Evolutionary conservation across 2,888 invertebrate species (phyloP), one percentile per base, ranked within the genome.

Genomic region (Brenthis ino): DNA sequence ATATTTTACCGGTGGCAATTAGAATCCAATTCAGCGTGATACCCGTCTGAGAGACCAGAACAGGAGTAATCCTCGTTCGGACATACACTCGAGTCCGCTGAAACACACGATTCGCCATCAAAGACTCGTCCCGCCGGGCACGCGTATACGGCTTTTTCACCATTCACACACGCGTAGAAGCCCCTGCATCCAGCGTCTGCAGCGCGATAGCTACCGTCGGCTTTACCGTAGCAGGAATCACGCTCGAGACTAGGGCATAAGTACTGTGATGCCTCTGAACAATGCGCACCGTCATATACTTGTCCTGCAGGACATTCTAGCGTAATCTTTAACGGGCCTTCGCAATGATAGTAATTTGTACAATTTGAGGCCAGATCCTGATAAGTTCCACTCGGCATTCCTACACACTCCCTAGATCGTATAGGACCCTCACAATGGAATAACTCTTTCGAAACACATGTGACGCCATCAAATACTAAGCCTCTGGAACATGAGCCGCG

Each of bases 111-210:
- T 70, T 94, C 94, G 1, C 94, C 94, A 80, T 94, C 93, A 80
- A 94, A 95, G 20, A 88, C 87, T 61, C 85, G 84, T 2, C 93
- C 93, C 37, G 86, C 82, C 0, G 93, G 86, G 74, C 95, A 95
- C 53, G 94, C 88, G 81, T 94, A 94, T 28, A 93, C 91, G n/a
- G 93, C 93, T 78, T 94, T 94, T 75, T 92, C 89, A 1, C 94
- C 94, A 69, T 85, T 85, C 24, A 87, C 86, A 81, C 95, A 95
- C 76, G 91, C 93, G 82, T 93, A 94, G 84, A 94, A 95, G 13
- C 94, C 93, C 58, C 94, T 92, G 77, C 95, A 95, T 2, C 94
- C 94, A 1, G 92, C 87, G 76, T 87, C 89, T 37, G 82, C 79
- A 28, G 89, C 88, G 33, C 91, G 89, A 82, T 94, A 94, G 66